Base-by-base conservation (phyloP, 2,888 invertebrate genomes). In the Pegoplata infirma region DNA sequence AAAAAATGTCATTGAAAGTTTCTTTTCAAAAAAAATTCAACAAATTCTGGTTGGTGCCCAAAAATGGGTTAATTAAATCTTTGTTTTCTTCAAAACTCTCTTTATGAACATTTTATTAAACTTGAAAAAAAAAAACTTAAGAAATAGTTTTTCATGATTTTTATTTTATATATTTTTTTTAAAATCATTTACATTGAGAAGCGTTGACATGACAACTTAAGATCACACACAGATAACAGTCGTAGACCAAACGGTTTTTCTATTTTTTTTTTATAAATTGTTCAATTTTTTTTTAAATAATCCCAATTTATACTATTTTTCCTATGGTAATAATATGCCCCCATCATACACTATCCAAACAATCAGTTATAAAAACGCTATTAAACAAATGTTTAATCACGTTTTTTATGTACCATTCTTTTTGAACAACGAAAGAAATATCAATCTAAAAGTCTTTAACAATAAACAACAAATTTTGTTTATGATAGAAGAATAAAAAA, bases 141-240 rank as follows among this genome's bases (percentile, higher is more conserved):
- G 36, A 40, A 67, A 53, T 46, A 28, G 7, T 61, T 63, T n/a
- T n/a, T n/a, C n/a, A n/a, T n/a, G n/a, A n/a, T n/a, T n/a, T 1
- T 56, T 14, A n/a, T 51, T 53, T 61, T 17, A 6, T 49, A 7
- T 19, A 10, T 53, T 3, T 51, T 51, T 8, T 51, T 51, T 53
- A n/a, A 40, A 40, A n/a, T 59, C 23, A 21, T 59, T 36, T 19
- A 47, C 40, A 47, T 74, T 84, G 84, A 86, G 85, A 87, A 86
- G 87, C 88, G 86, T 86, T 86, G 86, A 86, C 86, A 86, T 86
- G 86, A 85, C 87, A 86, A 87, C 86, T 85, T 82, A 82, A 84
- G 85, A 87, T 86, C 82, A 81, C 83, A 84, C 77, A 72, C 56
- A 64, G 61, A 67, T 74, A 67, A 28, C 63, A 67, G 7, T 73